Evolutionary conservation across 1,140 invertebrate genomes (phyloP), one percentile per base, ranked within the genome.

Genomic region (Neelides sp.): DNA sequence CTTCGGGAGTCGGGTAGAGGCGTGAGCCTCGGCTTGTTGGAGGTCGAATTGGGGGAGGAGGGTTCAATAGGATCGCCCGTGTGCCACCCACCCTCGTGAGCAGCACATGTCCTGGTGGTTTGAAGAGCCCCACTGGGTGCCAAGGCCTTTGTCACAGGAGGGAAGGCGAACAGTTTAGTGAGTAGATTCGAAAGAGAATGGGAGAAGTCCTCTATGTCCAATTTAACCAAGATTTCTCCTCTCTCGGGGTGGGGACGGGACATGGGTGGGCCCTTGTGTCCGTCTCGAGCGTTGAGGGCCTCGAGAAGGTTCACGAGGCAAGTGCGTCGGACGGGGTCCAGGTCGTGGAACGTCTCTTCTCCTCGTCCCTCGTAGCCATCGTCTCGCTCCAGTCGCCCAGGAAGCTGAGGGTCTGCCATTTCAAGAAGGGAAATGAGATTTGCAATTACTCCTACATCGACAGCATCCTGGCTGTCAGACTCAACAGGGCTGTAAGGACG

Each of bases 371-470:
- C 58, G 88, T 98, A 61, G 92, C 92, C 20, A 78, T 98, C 62
- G 95, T 98, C 45, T 89, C 85, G 60, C 74, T 91, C 53, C 78
- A 82, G 57, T 84, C 88, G 35, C 92, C 94, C 39, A 76, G 95
- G 60, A 97, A 87, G 69, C 74, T 96, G 17, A 86, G 85, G 73
- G 91, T 98, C 24, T 96, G 89, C 68, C 93, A 98, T 71, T 98
- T 95, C 71, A 94, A 94, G 65, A 96, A 94, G 69, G 88, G 90
- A 52, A 93, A 89, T 45, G 93, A 98, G 73, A 98, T 99, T 66
- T 97, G 93, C 70, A 92, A 94, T 68, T 96, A 97, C 72, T 93
- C 87, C 65, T 99, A 98, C 68, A 85, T 87, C 10, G 97, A 96
- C 68, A 92, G 93, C 37, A 98, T 98, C 65, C 73, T 98, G 57